These are phyloP conservation scores for Casuarius casuarius DNA, from an alignment of 2,113 vertebrate genomes.

Conservation along the genomic window DNA sequence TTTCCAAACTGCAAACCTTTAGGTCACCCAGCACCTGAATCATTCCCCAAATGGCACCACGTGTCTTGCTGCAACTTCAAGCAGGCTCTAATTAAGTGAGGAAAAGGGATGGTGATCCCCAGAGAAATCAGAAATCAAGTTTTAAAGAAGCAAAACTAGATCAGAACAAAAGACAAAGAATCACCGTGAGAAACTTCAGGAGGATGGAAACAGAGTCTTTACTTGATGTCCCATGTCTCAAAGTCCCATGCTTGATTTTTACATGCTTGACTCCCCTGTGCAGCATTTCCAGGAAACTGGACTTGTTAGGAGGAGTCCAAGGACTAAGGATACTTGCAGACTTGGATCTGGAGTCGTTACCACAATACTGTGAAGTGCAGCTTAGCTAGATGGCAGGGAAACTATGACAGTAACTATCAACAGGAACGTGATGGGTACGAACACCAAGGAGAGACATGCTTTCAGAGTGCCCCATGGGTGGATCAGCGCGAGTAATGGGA, in stretches of 20 bases:
- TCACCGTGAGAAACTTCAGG: not conserved
- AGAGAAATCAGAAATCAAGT: not conserved
- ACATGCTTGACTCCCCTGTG: not conserved
- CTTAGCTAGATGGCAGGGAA: constrained; percentile 33
- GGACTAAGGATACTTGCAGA: not conserved
- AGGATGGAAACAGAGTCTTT: not conserved
- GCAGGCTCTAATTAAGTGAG: not conserved
- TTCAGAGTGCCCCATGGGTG: not conserved
- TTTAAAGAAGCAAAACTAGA: constrained; percentile 6
- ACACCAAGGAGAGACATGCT: not conserved
- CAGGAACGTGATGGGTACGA: constrained; percentile 7
- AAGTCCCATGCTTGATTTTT: not conserved
- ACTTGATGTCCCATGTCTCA: not conserved
- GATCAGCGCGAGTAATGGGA: constrained; percentile 6
- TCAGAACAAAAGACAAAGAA: not conserved
- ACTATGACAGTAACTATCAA: constrained; percentile 24
- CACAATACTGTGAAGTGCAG: not conserved
- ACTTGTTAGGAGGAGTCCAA: not conserved
- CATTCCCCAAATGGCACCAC: not conserved
- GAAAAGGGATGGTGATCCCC: not conserved
- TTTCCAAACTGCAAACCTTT: not conserved
- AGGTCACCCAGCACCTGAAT: not conserved
- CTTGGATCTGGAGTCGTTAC: not conserved
- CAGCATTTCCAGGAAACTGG: not conserved
- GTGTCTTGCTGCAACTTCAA: not conserved